Base-by-base conservation (phyloP, 1,140 invertebrate species). In the Leptoteleia sp. region DNA sequence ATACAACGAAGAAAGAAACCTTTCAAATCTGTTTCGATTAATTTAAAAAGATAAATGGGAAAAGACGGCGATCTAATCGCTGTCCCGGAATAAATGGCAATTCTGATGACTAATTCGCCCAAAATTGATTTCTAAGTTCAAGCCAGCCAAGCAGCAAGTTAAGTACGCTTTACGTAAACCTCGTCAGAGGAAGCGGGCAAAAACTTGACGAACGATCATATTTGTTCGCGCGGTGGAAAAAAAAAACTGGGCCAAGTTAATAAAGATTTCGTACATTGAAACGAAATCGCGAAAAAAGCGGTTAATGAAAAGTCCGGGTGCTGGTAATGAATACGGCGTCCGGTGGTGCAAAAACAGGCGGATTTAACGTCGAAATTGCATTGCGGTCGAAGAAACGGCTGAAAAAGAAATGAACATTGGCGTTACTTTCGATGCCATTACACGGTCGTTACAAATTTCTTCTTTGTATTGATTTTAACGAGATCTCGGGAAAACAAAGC, bases 381-480 rank as follows among this genome's bases (percentile, higher is more conserved):
- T 29, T 35, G 37, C 27, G 17, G 61, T 43, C 16, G 19, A 45
- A 54, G 45, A 65, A 43, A 52, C 45, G 0, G 27, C 5, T 43
- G 12, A 43, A 55, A 52, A 71, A 50, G 48, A 35, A 50, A 45
- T n/a, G 54, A 54, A 61, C 47, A 29, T 17, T 13, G 68, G 55
- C 17, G 47, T 72, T 52, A 72, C 47, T 62, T 72, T 62, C 55
- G 55, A 62, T 62, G 55, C 50, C 68, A 62, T 61, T 72, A 62
- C 55, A 71, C 45, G 67, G 43, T 59, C 67, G 67, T 59, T 71
- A 61, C 37, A 15, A 61, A 52, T 61, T 12, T 17, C 45, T 61
- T 42, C 54, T 71, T 71, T 61, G 45, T 71, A 52, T 61, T 37
- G 54, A 52, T 52, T 59, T 50, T 52, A 71, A 71, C 54, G 67